These are phyloP conservation scores for Mormyrus lacerda DNA, from an alignment of 2,113 vertebrate species.

Conservation along the genomic window DNA sequence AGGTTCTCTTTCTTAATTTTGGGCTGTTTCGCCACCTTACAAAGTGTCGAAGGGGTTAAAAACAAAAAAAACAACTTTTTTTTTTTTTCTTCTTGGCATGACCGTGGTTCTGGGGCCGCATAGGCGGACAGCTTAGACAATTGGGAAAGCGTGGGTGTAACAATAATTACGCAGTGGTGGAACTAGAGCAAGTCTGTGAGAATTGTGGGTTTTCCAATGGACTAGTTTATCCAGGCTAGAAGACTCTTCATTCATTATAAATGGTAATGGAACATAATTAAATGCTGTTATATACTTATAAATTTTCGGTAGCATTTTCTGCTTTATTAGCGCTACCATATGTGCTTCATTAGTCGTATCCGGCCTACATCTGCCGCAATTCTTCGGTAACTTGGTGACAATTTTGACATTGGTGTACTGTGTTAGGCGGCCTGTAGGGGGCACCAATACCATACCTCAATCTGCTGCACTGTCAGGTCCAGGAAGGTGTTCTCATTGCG, in stretches of 20 bases:
- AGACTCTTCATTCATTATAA: neutral
- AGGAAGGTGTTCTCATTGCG: constrained; percentile 95
- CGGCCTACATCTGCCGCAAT: neutral
- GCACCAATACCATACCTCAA: constrained; percentile 68
- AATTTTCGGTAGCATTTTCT: neutral
- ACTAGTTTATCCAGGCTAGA: neutral
- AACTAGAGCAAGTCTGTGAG: neutral
- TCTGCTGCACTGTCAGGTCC: constrained; percentile 94
- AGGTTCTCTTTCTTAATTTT: neutral
- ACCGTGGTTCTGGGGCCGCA: neutral
- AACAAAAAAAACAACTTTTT: neutral
- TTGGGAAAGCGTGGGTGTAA: neutral
- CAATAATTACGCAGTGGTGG: neutral
- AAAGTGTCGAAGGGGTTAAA: neutral
- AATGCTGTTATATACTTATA: neutral
- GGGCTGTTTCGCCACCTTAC: neutral
- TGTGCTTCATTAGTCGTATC: neutral
- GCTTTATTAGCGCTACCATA: neutral
- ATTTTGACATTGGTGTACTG: neutral
- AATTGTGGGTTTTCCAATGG: neutral
- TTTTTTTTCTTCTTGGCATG: neutral
- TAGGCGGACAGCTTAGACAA: neutral
- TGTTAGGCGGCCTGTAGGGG: neutral
- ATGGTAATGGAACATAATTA: neutral
- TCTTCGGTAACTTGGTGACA: neutral